Evolutionary conservation across 2,888 invertebrate genomes (phyloP), one percentile per base, ranked within the genome.

Genomic region (Cabera pusaria): DNA sequence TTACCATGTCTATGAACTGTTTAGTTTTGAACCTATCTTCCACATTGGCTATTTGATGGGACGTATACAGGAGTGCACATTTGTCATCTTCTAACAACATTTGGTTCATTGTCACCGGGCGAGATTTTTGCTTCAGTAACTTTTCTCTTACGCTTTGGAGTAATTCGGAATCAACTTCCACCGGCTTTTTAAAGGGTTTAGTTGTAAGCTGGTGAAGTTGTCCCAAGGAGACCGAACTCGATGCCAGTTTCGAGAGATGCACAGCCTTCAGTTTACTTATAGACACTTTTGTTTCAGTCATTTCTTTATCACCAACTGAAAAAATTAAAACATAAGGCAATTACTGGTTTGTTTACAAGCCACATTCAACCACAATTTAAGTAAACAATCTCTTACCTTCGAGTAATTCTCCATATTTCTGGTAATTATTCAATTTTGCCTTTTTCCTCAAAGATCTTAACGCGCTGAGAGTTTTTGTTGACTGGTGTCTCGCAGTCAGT

Each of bases 341-440:
- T n/a, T n/a, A n/a, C n/a, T 8, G 6, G 6, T 48, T 57, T 60
- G 50, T 58, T 60, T 59, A 59, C 54, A 43, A 14, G 4, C 2
- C 2, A 14, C 4, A 14, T 3, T 3, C 14, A 14, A 3, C 4
- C 3, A 14, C 14, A 14, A 4, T 4, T 9, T 10, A 20, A 43
- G 44, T 50, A 56, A 56, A 54, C 36, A 59, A 40, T 32, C 34
- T 49, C 70, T 54, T 75, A 94, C 94, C 93, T 90, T 93, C 91
- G 45, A 94, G 72, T 4, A 94, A 72, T 65, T 94, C 94, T 5
- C 92, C 91, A 79, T 92, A 93, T 64, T 92, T 92, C 54, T 91
- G 90, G 31, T 62, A 73, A 40, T 72, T 76, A 62, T 87, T 90
- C 47, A 83, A 77, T 46, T 79, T 77, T 37, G 75, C 73, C 55